These are phyloP conservation scores for Tiphia femorata DNA, from an alignment of 2,888 invertebrate species.

Conservation along the genomic window DNA sequence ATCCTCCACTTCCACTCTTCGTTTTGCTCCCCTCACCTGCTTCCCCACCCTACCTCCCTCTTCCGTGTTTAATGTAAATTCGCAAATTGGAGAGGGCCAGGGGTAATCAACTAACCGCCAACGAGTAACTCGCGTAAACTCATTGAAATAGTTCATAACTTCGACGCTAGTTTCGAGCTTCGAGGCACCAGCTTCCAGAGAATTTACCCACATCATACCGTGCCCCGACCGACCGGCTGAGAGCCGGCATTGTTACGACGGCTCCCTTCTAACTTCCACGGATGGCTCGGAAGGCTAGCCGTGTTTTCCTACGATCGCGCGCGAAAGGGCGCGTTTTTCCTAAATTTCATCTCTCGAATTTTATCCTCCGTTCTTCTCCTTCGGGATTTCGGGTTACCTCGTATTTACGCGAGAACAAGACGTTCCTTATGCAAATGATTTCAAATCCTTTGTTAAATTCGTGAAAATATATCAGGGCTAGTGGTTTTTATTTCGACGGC, in stretches of 20 bases:
- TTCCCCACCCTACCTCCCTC: no score
- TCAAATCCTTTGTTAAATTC: no score
- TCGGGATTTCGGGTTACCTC: no score
- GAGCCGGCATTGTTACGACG: conserved; percentile 45
- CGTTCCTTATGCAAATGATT: no score
- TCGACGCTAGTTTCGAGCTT: conserved; percentile 51
- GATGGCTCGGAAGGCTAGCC: background rate
- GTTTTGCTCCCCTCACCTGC: no score
- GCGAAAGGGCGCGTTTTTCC: background rate
- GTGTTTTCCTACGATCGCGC: background rate
- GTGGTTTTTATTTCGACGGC: no score
- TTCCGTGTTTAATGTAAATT: conserved; percentile 57
- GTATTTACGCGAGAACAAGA: no score
- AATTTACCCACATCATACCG: conserved; percentile 56
- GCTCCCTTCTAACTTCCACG: conserved; percentile 28
- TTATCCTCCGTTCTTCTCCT: no score
- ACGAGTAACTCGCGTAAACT: conserved; percentile 57
- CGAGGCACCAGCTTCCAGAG: conserved; percentile 42
- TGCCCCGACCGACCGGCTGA: conserved; percentile 48
- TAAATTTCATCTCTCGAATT: no score
- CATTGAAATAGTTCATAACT: conserved; percentile 63
- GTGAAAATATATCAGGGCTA: no score
- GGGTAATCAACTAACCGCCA: conserved; percentile 59
- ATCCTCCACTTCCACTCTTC: no score
- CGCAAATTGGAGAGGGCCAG: conserved; percentile 56